phyloP scores from a whole-genome alignment of 2,113 vertebrate genomes.

The Cryptomyrus ogoouensis region DNA sequence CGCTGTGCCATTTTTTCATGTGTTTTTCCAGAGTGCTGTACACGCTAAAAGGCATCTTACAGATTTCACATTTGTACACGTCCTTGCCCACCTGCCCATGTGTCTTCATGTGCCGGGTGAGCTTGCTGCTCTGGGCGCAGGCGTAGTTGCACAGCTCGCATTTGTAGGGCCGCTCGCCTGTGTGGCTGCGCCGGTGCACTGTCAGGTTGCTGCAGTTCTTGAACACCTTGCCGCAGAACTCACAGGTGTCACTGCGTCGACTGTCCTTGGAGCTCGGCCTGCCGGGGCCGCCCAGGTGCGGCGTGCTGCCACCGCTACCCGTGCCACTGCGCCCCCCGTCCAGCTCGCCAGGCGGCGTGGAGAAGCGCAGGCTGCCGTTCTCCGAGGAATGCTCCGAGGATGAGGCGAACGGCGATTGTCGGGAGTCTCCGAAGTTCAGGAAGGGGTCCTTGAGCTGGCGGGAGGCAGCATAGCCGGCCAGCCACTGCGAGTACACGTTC shows the following conservation, averaged over 20 bases:
- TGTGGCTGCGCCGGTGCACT: constrained; percentile 99
- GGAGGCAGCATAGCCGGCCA: constrained; percentile 93
- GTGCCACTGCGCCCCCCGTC: constrained; percentile 95
- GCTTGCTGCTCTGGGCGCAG: constrained; percentile 99
- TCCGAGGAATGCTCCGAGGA: constrained; percentile 98
- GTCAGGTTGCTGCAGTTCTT: constrained; percentile 99
- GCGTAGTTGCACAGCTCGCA: constrained; percentile 99
- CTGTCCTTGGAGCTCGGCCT: constrained; percentile 96
- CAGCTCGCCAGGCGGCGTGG: constrained; percentile 92
- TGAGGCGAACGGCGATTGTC: constrained; percentile 99
- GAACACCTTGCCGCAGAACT: constrained; percentile 98
- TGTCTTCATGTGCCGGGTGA: constrained; percentile 99
- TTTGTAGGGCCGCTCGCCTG: constrained; percentile 98
- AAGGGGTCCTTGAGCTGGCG: constrained; percentile 99
- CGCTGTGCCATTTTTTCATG: constrained; percentile 99
- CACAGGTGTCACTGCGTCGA: constrained; percentile 97
- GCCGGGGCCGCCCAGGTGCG: constrained; percentile 91
- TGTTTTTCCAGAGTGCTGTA: constrained; percentile 99
- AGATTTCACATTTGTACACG: constrained; percentile 99
- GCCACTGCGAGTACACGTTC: constrained; percentile 99
- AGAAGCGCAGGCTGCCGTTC: constrained; percentile 98
- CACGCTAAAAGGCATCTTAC: constrained; percentile 99
- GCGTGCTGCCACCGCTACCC: constrained; percentile 95
- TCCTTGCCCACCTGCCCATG: constrained; percentile 99
- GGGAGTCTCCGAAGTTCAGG: constrained; percentile 95